phyloP scores from a whole-genome alignment of 2,113 vertebrate genomes.

The Rhabdomys dilectus region DNA sequence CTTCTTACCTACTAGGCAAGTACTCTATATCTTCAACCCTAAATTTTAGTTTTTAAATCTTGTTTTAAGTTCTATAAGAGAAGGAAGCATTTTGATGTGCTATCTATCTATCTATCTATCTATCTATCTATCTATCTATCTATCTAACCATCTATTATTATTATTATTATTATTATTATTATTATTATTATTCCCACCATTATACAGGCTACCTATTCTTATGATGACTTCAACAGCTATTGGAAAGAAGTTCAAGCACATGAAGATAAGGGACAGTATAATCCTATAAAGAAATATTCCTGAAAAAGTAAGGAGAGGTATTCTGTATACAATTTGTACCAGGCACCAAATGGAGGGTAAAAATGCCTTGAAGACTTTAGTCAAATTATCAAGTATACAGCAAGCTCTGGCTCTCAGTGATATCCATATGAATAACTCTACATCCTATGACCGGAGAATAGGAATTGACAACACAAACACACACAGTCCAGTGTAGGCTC shows the following conservation, averaged over 20 bases:
- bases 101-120: neutral
- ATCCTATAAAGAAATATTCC: slow-evolving; percentile 16
- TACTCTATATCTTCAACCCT: neutral
- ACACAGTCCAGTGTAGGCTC: neutral
- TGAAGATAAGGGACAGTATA: neutral
- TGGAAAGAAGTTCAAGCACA: neutral
- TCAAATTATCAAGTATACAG: neutral
- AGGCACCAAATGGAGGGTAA: neutral
- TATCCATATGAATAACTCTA: neutral
- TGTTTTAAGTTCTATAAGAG: neutral
- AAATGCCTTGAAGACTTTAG: neutral
- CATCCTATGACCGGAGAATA: neutral
- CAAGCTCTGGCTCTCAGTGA: slow-evolving; percentile 1
- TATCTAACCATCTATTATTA: too few relatives aligned
- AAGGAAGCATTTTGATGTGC: neutral
- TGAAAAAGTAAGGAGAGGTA: neutral
- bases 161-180: neutral
- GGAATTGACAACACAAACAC: neutral
- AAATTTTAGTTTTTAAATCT: neutral
- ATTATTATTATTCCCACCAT: neutral
- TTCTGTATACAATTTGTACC: slow-evolving; percentile 20
- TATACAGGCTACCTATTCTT: neutral
- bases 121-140: neutral
- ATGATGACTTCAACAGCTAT: neutral
- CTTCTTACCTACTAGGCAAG: neutral